A percentile compares a stretch with the other conserved stretches of the same genome.
These are phyloP conservation scores for Peromyscus melanophrys DNA, from an alignment of 2,797 vertebrate genomes.

Conservation along the genomic window DNA sequence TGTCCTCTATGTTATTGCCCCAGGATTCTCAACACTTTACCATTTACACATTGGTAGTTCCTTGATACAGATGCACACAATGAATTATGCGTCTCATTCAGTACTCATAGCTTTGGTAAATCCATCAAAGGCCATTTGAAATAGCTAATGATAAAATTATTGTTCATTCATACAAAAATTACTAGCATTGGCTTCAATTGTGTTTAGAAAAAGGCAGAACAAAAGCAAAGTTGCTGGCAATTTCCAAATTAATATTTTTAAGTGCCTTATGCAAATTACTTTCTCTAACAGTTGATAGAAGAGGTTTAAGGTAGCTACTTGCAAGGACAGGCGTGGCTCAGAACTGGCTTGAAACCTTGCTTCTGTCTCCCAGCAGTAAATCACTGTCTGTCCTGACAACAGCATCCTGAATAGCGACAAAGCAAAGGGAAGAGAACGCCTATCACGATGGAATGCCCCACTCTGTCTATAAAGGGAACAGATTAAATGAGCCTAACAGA, in stretches of 20 bases:
- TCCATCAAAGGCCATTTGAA: slow-evolving; percentile 37
- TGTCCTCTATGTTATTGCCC: background rate
- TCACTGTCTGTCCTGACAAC: background rate
- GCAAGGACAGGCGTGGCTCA: background rate
- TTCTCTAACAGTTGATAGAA: slow-evolving; percentile 1
- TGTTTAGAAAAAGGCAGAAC: slow-evolving; percentile 19
- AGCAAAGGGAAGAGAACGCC: background rate
- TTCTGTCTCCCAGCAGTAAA: background rate
- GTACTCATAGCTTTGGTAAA: slow-evolving; percentile 26
- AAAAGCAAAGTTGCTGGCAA: background rate
- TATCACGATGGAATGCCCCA: background rate
- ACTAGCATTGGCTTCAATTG: background rate
- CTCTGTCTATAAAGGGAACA: slow-evolving; percentile 24
- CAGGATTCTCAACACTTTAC: background rate
- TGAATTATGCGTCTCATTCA: slow-evolving; percentile 18
- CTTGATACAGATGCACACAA: background rate
- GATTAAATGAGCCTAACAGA: slow-evolving; percentile 10
- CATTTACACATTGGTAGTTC: background rate
- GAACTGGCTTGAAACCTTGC: background rate
- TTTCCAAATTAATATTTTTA: slow-evolving; percentile 28
- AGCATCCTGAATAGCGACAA: background rate
- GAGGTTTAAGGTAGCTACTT: background rate
- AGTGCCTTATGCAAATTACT: background rate
- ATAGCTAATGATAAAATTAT: slow-evolving; percentile 38
- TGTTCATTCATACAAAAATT: slow-evolving; percentile 13